phyloP scores from a whole-genome alignment of 2,797 vertebrate species.

The Muscicapa comitata region DNA sequence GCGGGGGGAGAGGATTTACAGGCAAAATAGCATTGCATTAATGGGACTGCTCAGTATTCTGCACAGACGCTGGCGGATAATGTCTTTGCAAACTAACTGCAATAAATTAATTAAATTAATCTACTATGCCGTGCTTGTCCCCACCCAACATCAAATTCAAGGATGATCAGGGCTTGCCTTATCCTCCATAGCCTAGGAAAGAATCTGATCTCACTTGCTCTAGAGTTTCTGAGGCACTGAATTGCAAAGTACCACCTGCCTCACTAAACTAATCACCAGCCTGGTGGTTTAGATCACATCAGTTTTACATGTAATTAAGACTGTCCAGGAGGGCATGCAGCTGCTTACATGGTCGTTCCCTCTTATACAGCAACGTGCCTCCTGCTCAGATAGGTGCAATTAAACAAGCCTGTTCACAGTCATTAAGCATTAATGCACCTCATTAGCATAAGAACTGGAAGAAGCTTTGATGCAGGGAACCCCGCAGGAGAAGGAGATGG shows the following conservation, averaged over 20 bases:
- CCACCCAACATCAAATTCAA: conserved; percentile 51
- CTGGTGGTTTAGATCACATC: conserved; percentile 75
- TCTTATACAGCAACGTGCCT: conserved; percentile 71
- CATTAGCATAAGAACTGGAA: conserved; percentile 77
- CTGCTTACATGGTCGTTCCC: conserved; percentile 70
- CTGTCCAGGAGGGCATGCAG: conserved; percentile 67
- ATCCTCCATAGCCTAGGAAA: conserved; percentile 44
- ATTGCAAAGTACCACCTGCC: conserved; percentile 67
- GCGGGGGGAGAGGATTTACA: conserved; percentile 53
- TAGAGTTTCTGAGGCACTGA: conserved; percentile 62
- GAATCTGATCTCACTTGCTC: conserved; percentile 58
- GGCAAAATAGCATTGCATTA: conserved; percentile 69
- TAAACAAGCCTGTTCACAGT: conserved; percentile 70
- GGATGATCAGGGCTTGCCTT: conserved; percentile 53
- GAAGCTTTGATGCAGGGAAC: conserved; percentile 64
- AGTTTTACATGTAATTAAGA: conserved; percentile 77
- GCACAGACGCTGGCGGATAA: conserved; percentile 47
- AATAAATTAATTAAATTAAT: conserved; percentile 73
- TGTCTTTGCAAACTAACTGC: conserved; percentile 66
- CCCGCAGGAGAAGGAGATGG: conserved; percentile 60
- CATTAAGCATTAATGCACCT: conserved; percentile 76
- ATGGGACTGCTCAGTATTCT: conserved; percentile 72
- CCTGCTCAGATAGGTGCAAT: conserved; percentile 75
- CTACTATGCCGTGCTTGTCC: conserved; percentile 55
- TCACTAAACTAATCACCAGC: conserved; percentile 63